These are phyloP conservation scores for Stichopus chloronotus DNA, from an alignment of 35 echinoderm and acorn worm genomes.

Conservation along the genomic window DNA sequence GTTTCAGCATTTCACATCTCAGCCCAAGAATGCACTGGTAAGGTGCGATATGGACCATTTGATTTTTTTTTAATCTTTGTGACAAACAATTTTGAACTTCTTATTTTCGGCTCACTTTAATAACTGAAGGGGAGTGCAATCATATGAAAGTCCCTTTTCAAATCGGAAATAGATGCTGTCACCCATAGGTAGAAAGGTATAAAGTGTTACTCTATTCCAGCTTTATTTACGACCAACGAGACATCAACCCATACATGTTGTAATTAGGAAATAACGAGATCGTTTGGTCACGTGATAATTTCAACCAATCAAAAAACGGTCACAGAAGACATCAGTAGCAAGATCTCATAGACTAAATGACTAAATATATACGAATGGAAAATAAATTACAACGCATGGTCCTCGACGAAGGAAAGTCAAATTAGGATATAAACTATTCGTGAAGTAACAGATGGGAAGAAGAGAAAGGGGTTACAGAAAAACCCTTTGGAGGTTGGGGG, in stretches of 20 bases:
- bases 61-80: too few species aligned
- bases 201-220: neutral
- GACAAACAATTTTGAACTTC: too few species aligned
- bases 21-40: too few species aligned
- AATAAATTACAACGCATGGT: constrained; percentile 6
- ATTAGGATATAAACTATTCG: neutral
- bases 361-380: constrained; percentile 17
- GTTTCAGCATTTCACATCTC: too few species aligned
- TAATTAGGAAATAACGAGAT: neutral
- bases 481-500: too few species aligned
- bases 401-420: neutral
- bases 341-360: neutral
- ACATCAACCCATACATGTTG: neutral
- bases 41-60: too few species aligned
- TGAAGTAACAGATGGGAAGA: neutral
- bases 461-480: neutral
- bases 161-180: too few species aligned
- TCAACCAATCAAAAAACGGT: neutral
- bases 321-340: neutral
- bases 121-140: too few species aligned
- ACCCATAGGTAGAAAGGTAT: too few species aligned
- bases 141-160: too few species aligned
- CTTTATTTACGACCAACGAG: neutral
- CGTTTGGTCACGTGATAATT: neutral
- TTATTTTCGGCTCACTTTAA: too few species aligned